These are phyloP conservation scores for Taenioides sp. DNA, from an alignment of 2,797 vertebrate genomes.

Conservation along the genomic window DNA sequence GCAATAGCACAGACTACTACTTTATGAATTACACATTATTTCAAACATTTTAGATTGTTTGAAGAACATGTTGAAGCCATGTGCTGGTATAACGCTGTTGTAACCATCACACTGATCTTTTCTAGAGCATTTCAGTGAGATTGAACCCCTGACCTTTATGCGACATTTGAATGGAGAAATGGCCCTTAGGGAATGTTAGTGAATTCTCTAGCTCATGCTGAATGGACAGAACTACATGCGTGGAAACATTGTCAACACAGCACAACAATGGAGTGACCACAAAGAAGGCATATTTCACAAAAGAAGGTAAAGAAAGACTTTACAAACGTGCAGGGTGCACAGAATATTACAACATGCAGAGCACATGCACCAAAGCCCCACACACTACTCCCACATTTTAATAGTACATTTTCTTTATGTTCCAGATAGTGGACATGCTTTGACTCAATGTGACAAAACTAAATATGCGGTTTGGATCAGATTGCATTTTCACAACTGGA, in stretches of 20 bases:
- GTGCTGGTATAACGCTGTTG: constrained; percentile 14
- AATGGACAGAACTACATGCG: constrained; percentile 20
- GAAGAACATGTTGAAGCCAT: too few relatives aligned
- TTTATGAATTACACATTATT: background rate
- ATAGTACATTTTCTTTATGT: background rate
- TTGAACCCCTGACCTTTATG: constrained; percentile 47
- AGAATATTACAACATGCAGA: background rate
- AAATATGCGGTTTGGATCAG: background rate
- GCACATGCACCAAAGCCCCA: background rate
- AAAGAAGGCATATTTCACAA: background rate
- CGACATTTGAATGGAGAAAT: constrained; percentile 57
- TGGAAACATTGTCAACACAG: background rate
- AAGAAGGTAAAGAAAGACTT: background rate
- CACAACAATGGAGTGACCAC: background rate
- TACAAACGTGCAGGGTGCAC: background rate
- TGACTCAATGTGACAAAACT: background rate
- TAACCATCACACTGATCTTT: constrained; percentile 1
- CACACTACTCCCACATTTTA: too few relatives aligned
- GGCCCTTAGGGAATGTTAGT: constrained; percentile 39
- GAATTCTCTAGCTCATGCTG: constrained; percentile 28
- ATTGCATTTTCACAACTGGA: background rate
- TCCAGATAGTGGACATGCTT: background rate
- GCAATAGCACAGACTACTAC: background rate
- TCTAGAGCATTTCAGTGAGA: constrained; percentile 23
- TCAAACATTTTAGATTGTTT: background rate